Conservation (phyloP, 2,113 vertebrate species). For the Tor tambroides region DNA sequence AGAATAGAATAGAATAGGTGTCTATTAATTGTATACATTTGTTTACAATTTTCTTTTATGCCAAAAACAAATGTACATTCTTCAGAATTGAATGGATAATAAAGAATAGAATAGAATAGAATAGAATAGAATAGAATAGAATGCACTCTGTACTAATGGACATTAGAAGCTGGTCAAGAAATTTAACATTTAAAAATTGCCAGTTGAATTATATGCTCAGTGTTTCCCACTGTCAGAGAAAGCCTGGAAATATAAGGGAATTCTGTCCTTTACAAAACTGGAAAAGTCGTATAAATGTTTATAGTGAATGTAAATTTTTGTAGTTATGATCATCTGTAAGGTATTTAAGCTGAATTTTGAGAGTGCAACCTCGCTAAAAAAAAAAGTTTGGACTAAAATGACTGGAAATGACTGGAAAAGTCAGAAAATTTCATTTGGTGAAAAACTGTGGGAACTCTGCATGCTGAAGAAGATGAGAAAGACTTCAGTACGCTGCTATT, state of each 20-base stretch:
- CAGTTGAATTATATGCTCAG: neutral
- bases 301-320: neutral
- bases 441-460: neutral
- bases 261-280: neutral
- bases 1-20: too few relatives aligned
- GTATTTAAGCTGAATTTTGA: neutral
- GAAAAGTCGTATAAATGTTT: neutral
- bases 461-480: neutral
- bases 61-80: too few relatives aligned
- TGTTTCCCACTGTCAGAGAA: neutral
- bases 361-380: neutral
- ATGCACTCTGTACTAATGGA: too few relatives aligned
- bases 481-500: neutral
- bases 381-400: too few relatives aligned
- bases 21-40: too few relatives aligned
- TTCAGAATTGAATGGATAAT: too few relatives aligned
- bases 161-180: neutral
- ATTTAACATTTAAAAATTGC: neutral
- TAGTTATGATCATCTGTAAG: neutral
- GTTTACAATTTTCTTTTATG: too few relatives aligned
- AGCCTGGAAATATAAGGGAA: neutral
- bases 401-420: neutral
- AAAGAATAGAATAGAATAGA: neutral
- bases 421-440: neutral
- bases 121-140: neutral